Evolutionary conservation across 2,888 invertebrate species (phyloP).

Genomic region (Drosophila mayaguana): DNA sequence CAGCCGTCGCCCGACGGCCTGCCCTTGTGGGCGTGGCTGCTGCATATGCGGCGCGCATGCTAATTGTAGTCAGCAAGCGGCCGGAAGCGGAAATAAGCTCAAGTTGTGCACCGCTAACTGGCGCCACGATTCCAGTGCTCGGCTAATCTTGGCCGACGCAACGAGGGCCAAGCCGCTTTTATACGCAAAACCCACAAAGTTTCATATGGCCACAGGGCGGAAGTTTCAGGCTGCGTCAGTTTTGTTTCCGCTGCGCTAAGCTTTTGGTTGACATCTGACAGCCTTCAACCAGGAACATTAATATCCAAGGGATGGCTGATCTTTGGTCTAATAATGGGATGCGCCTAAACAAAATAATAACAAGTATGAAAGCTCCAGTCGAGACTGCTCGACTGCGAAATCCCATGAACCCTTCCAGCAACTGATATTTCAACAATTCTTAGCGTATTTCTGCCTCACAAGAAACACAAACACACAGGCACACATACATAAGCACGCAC

Average conservation of each 20-base stretch:
- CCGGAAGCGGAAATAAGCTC: constrained; percentile 76
- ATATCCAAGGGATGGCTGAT: background rate
- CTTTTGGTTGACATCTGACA: constrained; percentile 29
- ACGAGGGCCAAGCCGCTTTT: constrained; percentile 23
- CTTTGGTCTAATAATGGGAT: no score
- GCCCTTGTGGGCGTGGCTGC: constrained; percentile 35
- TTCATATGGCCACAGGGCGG: constrained; percentile 20
- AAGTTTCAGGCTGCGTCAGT: constrained; percentile 45
- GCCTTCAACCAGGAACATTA: constrained; percentile 32
- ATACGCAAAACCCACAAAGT: background rate
- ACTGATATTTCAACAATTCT: no score
- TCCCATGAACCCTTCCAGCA: no score
- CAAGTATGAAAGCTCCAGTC: no score
- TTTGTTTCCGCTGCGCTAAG: constrained; percentile 47
- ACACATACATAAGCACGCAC: no score
- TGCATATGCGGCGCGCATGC: constrained; percentile 39
- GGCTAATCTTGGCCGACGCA: constrained; percentile 59
- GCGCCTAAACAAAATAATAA: no score
- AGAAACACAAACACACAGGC: no score
- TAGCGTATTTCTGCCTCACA: no score
- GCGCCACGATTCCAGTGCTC: constrained; percentile 46
- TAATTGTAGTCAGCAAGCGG: constrained; percentile 67
- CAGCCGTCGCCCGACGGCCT: background rate
- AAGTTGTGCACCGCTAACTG: constrained; percentile 53
- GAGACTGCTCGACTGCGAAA: no score